Percentiles rank a stretch among this genome's conserved stretches.
Conservation (phyloP, 2,888 invertebrate species). For the Lasioglossum malachurum region DNA sequence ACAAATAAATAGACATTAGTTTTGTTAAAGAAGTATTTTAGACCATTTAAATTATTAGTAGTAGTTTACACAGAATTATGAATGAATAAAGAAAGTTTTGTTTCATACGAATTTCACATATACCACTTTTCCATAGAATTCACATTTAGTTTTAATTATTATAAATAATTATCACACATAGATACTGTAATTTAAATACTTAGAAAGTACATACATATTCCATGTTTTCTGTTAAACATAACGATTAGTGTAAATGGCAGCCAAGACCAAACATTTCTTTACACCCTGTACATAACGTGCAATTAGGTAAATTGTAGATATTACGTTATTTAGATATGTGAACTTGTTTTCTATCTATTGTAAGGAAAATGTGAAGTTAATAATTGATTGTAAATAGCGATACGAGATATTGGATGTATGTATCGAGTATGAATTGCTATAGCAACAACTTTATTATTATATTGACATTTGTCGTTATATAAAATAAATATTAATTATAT, state of each 20-base stretch:
- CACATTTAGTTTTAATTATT: not conserved
- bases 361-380: not conserved
- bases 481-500: slow-evolving; percentile 3
- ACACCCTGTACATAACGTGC: not conserved
- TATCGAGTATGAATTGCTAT: not conserved
- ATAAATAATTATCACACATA: not conserved
- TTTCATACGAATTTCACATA: not conserved
- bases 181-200: not conserved
- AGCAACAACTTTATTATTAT: not conserved
- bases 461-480: not conserved
- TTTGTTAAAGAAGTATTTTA: not conserved
- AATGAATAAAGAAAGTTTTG: not conserved
- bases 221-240: not conserved
- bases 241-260: not conserved
- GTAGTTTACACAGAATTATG: not conserved
- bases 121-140: not conserved
- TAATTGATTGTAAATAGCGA: not conserved
- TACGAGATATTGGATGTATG: not conserved
- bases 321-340: not conserved
- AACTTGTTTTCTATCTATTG: not conserved
- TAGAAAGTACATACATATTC: not conserved
- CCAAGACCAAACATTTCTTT: no score
- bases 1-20: not conserved
- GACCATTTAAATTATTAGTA: not conserved
- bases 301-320: not conserved